These are phyloP conservation scores for Leptinotarsa tumamoca DNA, from an alignment of 2,888 invertebrate species.

Conservation along the genomic window DNA sequence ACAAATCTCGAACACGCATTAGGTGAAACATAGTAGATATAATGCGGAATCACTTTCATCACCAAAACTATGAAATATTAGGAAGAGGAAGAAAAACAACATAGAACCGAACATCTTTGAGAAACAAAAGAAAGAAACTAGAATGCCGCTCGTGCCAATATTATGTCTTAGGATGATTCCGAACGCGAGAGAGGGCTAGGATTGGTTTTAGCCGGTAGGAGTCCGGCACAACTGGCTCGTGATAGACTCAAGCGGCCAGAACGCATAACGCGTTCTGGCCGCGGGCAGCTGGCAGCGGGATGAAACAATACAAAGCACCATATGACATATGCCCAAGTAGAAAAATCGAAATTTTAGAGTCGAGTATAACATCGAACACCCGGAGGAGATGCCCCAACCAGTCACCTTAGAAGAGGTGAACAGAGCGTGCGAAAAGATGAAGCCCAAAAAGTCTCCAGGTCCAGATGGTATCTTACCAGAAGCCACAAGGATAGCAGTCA, in stretches of 20 bases:
- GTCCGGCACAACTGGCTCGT: constrained; percentile 20
- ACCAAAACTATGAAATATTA: constrained; percentile 20
- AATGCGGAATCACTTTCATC: neutral
- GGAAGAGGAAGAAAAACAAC: constrained; percentile 27
- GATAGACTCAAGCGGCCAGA: constrained; percentile 19
- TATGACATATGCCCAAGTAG: too few species aligned
- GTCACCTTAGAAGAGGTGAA: constrained; percentile 31
- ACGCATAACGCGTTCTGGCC: constrained; percentile 10
- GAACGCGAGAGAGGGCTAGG: constrained; percentile 5
- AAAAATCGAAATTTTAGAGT: neutral
- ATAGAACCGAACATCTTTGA: constrained; percentile 1
- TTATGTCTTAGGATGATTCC: constrained; percentile 11
- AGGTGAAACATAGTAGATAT: constrained; percentile 13
- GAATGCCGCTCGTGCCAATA: neutral
- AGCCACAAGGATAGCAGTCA: constrained; percentile 36
- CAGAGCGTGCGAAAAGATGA: constrained; percentile 32
- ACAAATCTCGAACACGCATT: neutral
- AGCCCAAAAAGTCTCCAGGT: constrained; percentile 46
- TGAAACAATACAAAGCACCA: too few species aligned
- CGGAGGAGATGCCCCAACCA: neutral
- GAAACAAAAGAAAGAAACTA: neutral
- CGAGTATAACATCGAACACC: neutral
- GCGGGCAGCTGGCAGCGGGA: too few species aligned
- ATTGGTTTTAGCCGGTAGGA: constrained; percentile 26
- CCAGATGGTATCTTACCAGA: constrained; percentile 49